These are phyloP conservation scores for Leistus spinibarbis DNA, from an alignment of 2,888 invertebrate species.

Conservation along the genomic window DNA sequence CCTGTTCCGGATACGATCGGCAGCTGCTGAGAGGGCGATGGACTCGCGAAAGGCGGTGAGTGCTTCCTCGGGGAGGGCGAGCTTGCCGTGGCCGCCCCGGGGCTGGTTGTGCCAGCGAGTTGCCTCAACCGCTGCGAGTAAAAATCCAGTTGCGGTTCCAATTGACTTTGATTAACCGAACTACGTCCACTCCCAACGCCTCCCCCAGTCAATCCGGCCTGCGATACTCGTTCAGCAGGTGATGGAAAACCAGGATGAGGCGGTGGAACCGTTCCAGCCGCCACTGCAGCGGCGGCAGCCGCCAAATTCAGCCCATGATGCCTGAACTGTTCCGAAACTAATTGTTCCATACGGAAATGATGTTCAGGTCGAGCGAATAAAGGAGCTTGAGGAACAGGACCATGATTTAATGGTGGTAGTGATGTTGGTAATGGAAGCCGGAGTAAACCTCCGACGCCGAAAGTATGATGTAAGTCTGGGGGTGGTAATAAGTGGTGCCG, in stretches of 20 bases:
- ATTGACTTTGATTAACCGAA: slow-evolving; percentile 52
- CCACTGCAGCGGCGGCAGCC: slow-evolving; percentile 74
- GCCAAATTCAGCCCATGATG: slow-evolving; percentile 79
- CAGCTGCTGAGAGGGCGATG: slow-evolving; percentile 76
- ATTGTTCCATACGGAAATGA: slow-evolving; percentile 83
- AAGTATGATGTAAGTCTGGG: slow-evolving; percentile 76
- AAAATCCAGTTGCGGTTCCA: slow-evolving; percentile 95
- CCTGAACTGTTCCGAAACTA: slow-evolving; percentile 82
- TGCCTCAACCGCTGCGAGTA: slow-evolving; percentile 99
- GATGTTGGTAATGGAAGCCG: slow-evolving; percentile 75
- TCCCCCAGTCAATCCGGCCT: slow-evolving; percentile 43
- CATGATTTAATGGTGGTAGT: slow-evolving; percentile 68
- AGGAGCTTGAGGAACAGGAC: slow-evolving; percentile 73
- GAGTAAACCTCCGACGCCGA: slow-evolving; percentile 73
- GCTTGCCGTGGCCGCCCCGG: slow-evolving; percentile 87
- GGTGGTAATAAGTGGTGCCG: slow-evolving; percentile 74
- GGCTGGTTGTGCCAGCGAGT: slow-evolving; percentile 94
- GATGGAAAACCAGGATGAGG: slow-evolving; percentile 68
- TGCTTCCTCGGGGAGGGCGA: slow-evolving; percentile 83
- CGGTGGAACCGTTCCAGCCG: slow-evolving; percentile 67
- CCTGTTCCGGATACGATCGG: slow-evolving; percentile 61
- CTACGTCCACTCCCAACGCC: slow-evolving; percentile 44
- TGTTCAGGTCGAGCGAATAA: slow-evolving; percentile 80
- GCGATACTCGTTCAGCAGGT: slow-evolving; percentile 64
- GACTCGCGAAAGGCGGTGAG: slow-evolving; percentile 80